These are phyloP conservation scores for Onychomys leucogaster DNA, from an alignment of 2,797 vertebrate species.

Conservation along the genomic window DNA sequence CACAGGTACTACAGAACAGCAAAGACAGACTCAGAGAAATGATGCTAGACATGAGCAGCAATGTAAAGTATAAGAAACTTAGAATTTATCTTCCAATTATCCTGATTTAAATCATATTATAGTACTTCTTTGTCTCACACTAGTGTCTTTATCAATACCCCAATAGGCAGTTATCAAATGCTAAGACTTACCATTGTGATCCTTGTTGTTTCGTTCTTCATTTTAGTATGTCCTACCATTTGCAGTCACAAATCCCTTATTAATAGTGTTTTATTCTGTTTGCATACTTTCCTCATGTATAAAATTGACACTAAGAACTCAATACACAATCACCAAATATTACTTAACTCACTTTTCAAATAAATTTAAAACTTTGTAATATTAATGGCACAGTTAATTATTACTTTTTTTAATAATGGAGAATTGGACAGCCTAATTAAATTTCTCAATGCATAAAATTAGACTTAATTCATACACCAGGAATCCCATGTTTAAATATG, in stretches of 20 bases:
- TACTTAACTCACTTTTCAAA: background rate
- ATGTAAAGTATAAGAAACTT: background rate
- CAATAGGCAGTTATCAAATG: background rate
- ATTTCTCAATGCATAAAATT: background rate
- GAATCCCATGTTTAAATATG: background rate
- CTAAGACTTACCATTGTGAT: background rate
- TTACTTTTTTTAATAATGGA: background rate
- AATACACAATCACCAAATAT: background rate
- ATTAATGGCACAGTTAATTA: background rate
- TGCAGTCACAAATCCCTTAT: background rate
- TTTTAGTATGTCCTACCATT: background rate
- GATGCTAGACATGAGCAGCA: background rate
- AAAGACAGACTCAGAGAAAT: background rate
- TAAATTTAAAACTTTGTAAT: background rate
- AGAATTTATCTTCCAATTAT: background rate
- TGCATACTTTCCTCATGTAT: background rate
- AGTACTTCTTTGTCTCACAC: background rate
- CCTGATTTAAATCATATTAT: background rate
- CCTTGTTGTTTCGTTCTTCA: background rate
- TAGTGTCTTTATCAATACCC: background rate
- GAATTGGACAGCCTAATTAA: background rate
- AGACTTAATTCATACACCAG: background rate
- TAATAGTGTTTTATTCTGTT: background rate
- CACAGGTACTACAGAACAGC: background rate
- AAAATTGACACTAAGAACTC: background rate